These are phyloP conservation scores for Labrus mixtus DNA, from an alignment of 2,113 vertebrate genomes.

Conservation along the genomic window DNA sequence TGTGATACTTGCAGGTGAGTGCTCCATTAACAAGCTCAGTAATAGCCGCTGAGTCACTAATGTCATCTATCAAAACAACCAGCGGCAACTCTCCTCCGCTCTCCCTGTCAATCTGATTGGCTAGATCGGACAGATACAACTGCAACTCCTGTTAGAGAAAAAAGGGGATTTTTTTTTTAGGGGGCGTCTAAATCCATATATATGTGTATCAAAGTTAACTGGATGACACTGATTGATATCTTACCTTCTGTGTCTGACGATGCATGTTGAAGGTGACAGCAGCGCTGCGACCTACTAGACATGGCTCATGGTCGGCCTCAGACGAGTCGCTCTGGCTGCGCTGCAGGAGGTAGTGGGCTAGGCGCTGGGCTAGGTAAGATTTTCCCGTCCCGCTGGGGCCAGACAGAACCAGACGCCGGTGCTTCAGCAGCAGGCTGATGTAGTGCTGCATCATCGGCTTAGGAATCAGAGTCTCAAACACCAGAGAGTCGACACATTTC, in stretches of 20 bases:
- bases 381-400: constrained; percentile 97
- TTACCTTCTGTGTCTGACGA: constrained; percentile 94
- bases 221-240: background rate
- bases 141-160: constrained; percentile 89
- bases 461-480: constrained; percentile 95
- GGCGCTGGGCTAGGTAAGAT: constrained; percentile 91
- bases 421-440: constrained; percentile 94
- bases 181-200: background rate
- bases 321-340: constrained; percentile 85
- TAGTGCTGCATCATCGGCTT: constrained; percentile 99
- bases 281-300: constrained; percentile 78
- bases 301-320: constrained; percentile 48
- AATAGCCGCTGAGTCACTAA: constrained; percentile 89
- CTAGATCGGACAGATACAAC: constrained; percentile 93
- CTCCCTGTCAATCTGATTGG: constrained; percentile 95
- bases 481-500: constrained; percentile 93
- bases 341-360: constrained; percentile 94
- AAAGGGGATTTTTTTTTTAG: background rate
- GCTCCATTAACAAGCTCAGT: constrained; percentile 95
- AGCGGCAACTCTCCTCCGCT: constrained; percentile 89
- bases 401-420: constrained; percentile 92
- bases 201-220: background rate
- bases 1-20: constrained; percentile 98
- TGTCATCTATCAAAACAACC: constrained; percentile 94
- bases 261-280: constrained; percentile 96